These are phyloP conservation scores for Cercocebus atys DNA, from an alignment of 2,113 vertebrate genomes.

Conservation along the genomic window DNA sequence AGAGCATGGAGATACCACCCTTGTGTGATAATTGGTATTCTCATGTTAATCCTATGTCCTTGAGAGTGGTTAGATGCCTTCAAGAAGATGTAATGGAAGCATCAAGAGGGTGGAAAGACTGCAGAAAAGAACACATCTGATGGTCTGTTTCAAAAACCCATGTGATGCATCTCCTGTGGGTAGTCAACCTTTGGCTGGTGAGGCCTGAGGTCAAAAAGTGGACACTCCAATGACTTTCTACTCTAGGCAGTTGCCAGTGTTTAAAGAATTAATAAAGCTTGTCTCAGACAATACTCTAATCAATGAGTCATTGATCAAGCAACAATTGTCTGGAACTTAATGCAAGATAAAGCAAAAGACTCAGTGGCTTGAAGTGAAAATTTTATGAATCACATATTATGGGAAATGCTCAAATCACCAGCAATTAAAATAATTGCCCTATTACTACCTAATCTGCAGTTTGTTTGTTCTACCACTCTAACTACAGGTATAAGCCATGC, in stretches of 20 bases:
- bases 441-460: not conserved
- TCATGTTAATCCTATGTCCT: not conserved
- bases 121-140: no score
- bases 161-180: no score
- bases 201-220: not conserved
- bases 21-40: not conserved
- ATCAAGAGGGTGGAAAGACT: rapidly evolving
- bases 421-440: not conserved
- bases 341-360: not conserved
- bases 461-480: not conserved
- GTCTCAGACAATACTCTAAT: not conserved
- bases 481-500: not conserved
- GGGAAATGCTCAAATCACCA: not conserved
- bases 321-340: not conserved
- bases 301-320: not conserved
- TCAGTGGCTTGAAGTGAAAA: not conserved
- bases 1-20: not conserved
- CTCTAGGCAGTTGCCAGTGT: not conserved
- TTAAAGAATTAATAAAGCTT: not conserved
- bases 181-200: not conserved
- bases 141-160: not conserved
- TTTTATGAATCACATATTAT: not conserved
- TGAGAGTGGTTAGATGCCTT: not conserved
- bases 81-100: rapidly evolving
- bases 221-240: not conserved